Evolutionary conservation across 1,140 invertebrate species (phyloP).

Genomic region (Heterodera carotae): DNA sequence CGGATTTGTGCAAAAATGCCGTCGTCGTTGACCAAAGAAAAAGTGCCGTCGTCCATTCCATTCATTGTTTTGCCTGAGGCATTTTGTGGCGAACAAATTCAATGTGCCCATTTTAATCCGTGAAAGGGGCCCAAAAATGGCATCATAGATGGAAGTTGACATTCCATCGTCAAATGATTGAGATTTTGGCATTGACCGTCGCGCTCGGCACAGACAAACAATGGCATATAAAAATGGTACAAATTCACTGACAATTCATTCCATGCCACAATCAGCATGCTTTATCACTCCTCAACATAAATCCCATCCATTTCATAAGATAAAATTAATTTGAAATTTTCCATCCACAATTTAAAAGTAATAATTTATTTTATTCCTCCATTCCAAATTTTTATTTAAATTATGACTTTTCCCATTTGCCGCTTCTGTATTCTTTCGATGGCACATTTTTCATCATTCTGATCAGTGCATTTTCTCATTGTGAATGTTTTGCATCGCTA

Average conservation of each 20-base stretch:
- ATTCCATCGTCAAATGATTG: no score
- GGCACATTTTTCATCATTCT: background rate
- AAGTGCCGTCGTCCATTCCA: conserved; percentile 7
- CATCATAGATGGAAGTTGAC: no score
- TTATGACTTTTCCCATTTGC: background rate
- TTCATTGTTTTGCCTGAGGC: background rate
- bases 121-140: background rate
- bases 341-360: no score
- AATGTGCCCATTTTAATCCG: conserved; percentile 4
- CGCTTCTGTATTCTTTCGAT: background rate
- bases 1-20: background rate
- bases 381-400: background rate
- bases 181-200: no score
- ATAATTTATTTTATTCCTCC: background rate
- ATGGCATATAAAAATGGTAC: background rate
- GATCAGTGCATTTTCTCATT: background rate
- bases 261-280: conserved; percentile 1
- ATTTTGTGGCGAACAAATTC: background rate
- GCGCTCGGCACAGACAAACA: no score
- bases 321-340: no score
- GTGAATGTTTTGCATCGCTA: background rate
- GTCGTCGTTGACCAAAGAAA: conserved; percentile 13
- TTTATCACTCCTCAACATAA: background rate
- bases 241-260: background rate
- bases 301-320: background rate